phyloP scores from a whole-genome alignment of 2,113 vertebrate species.

The Dipodomys stephensi region DNA sequence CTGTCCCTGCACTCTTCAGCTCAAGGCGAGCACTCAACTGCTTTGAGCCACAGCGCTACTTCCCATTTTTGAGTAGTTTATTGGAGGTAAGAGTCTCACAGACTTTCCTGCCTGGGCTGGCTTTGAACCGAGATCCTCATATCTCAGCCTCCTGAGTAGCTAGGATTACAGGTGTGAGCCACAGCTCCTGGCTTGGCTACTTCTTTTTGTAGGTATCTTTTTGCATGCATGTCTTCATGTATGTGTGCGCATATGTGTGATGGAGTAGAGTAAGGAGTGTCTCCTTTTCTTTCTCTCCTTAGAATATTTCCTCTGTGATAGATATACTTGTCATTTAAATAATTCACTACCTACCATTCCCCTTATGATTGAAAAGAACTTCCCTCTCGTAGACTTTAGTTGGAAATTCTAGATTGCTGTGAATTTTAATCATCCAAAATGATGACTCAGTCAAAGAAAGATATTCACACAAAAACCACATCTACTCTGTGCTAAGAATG shows the following conservation, averaged over 20 bases:
- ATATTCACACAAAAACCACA: background rate
- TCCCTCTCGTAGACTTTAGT: background rate
- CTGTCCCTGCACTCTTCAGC: too few relatives aligned
- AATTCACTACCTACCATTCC: background rate
- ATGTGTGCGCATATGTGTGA: background rate
- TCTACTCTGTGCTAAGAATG: background rate
- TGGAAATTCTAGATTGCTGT: background rate
- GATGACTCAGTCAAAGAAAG: background rate
- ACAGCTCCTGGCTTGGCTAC: too few relatives aligned
- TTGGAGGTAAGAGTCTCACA: too few relatives aligned
- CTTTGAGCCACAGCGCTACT: too few relatives aligned
- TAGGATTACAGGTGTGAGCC: too few relatives aligned
- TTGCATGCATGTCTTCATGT: background rate
- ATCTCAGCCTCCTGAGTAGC: too few relatives aligned
- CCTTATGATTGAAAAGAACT: background rate
- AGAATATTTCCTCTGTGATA: conserved; percentile 1
- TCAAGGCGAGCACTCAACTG: too few relatives aligned
- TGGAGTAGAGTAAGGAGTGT: background rate
- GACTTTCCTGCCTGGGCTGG: too few relatives aligned
- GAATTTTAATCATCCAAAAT: background rate
- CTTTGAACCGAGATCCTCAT: too few relatives aligned
- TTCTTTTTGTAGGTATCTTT: too few relatives aligned
- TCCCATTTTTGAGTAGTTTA: too few relatives aligned
- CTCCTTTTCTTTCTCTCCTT: conserved; percentile 40
- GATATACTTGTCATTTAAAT: background rate